Evolutionary conservation across 2,113 vertebrate species (phyloP), one percentile per base, ranked within the genome.

Genomic region (Pandion haliaetus): DNA sequence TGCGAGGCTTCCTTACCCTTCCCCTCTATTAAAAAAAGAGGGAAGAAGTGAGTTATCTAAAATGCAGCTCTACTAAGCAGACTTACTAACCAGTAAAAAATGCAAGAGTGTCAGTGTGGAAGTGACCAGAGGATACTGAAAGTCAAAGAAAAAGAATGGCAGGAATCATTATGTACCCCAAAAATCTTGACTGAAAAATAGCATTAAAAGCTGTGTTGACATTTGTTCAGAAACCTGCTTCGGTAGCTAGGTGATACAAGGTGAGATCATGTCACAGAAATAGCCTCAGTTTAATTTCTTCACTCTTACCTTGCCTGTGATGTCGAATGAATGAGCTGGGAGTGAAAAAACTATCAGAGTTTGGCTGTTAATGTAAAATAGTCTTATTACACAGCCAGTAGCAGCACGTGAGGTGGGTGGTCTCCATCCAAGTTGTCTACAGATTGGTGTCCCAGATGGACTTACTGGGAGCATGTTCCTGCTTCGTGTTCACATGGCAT

Each of bases 221-320:
- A 1, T 82, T 69, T 69, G 19, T 65, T 83, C 54, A 42, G 78
- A 93, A 85, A 40, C 65, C 66, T 81, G 58, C 71, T 79, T 80
- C 24, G 15, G 45, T 65, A 88, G 67, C 67, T 66, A 72, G 58
- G 84, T 85, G 94, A 79, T 80, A 31, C 0, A 52, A 81, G 85
- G 80, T 96, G 87, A 94, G 93, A 73, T 90, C 94, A 80, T 90
- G 82, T 95, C 92, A 92, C 90, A 92, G 90, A 93, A 95, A 93
- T 90, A 97, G 70, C 52, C n/a, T 86, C 0, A 8, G 59, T 82
- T 95, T 80, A 82, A 84, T 96, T 96, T 93, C 50, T 80, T 93
- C 1, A 0, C 84, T 94, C 76, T 90, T 93, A 62, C 80, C 79
- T 96, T 82, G 45, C 69, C 52, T 77, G 74, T 59, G 70, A 17